Evolutionary conservation across 2,888 invertebrate genomes (phyloP).

Genomic region (Lathronympha strigana): DNA sequence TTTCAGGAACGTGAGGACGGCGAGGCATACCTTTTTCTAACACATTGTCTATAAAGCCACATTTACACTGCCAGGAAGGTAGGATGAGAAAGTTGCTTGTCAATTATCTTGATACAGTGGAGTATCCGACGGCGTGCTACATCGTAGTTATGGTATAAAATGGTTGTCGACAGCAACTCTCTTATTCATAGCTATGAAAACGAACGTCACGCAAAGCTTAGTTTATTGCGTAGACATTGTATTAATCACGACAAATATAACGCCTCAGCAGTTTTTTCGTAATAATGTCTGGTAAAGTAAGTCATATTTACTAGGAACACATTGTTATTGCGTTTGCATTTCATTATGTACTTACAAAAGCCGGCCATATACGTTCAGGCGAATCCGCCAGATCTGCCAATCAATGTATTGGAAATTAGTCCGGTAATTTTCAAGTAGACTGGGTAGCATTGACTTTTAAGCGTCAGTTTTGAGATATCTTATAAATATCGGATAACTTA

Average conservation of each 20-base stretch:
- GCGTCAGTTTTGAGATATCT: too few relatives aligned
- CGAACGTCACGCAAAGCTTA: slow-evolving; percentile 30
- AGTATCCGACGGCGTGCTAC: slow-evolving; percentile 29
- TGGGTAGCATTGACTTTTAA: too few relatives aligned
- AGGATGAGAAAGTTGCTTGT: slow-evolving; percentile 39
- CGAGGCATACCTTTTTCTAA: slow-evolving; percentile 76
- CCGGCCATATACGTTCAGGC: too few relatives aligned
- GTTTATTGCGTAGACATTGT: slow-evolving; percentile 25
- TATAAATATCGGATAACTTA: too few relatives aligned
- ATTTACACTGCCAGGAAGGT: slow-evolving; percentile 52
- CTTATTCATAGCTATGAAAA: slow-evolving; percentile 34
- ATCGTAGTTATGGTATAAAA: slow-evolving; percentile 36
- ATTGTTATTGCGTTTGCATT: too few relatives aligned
- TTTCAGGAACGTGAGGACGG: slow-evolving; percentile 79
- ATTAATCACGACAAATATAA: slow-evolving; percentile 20
- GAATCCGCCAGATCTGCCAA: too few relatives aligned
- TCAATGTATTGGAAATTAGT: too few relatives aligned
- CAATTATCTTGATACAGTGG: slow-evolving; percentile 40
- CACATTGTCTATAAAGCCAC: slow-evolving; percentile 70
- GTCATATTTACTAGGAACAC: background rate
- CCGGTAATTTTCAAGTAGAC: too few relatives aligned
- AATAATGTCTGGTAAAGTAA: background rate
- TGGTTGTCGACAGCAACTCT: slow-evolving; percentile 26
- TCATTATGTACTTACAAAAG: too few relatives aligned
- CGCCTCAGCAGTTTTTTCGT: background rate